Conservation (phyloP, 2,888 invertebrate species). For the Morinoia aosen region DNA sequence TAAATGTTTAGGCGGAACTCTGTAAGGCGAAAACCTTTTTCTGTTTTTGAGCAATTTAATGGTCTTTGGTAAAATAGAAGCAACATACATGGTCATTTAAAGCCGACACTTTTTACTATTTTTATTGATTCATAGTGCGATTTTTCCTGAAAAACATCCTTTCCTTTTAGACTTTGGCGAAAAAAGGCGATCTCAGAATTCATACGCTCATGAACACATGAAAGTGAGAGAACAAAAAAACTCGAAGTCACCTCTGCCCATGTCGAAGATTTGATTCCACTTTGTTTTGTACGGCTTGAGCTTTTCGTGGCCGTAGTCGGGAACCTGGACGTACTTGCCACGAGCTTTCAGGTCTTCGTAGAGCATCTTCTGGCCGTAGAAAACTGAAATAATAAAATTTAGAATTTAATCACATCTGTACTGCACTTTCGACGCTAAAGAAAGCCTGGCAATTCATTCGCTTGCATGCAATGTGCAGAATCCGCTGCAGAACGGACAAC, state of each 20-base stretch:
- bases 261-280: slow-evolving; percentile 34
- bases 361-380: slow-evolving; percentile 32
- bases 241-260: neutral
- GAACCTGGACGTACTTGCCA: neutral
- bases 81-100: neutral
- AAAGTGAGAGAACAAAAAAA: neutral
- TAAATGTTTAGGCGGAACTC: neutral
- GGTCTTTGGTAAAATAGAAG: neutral
- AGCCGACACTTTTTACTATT: too few species aligned
- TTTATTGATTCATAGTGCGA: too few species aligned
- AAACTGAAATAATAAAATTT: neutral
- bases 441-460: too few species aligned
- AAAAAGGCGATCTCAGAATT: too few species aligned
- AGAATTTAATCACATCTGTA: neutral
- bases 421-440: too few species aligned
- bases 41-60: neutral
- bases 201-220: too few species aligned
- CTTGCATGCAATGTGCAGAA: too few species aligned
- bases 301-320: slow-evolving; percentile 4
- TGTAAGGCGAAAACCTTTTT: neutral
- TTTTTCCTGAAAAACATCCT: too few species aligned
- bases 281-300: neutral
- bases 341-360: neutral
- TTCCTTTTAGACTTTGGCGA: too few species aligned
- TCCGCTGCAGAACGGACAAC: neutral